A percentile compares a stretch with the other conserved stretches of the same genome.
phyloP scores from a whole-genome alignment of 2,113 vertebrate species.

The Narcine bancroftii region DNA sequence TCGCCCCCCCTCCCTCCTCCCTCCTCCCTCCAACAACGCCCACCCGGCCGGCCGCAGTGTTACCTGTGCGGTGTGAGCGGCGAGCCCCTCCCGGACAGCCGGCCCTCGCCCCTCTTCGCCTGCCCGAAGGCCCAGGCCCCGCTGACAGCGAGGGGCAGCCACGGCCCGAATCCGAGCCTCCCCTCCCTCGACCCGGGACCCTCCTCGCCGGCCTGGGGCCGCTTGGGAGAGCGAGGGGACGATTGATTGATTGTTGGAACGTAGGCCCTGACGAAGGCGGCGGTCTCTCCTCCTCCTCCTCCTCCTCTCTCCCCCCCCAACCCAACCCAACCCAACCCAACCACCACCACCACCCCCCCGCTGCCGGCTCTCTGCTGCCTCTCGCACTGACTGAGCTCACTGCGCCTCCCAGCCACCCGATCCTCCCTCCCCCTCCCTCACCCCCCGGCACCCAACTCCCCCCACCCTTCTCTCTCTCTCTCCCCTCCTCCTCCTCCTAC shows the following conservation, averaged over 20 bases:
- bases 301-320: no score
- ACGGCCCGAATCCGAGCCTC: background rate
- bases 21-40: slow-evolving; percentile 7
- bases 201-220: background rate
- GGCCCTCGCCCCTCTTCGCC: background rate
- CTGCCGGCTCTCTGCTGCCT: background rate
- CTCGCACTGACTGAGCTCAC: background rate
- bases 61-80: background rate
- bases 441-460: background rate
- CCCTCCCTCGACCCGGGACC: background rate
- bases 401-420: background rate
- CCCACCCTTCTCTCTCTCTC: background rate
- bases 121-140: background rate
- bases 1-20: background rate
- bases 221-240: no score
- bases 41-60: background rate
- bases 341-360: background rate
- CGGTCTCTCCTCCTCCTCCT: no score
- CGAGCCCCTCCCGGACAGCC: background rate
- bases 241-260: no score
- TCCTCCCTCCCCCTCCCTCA: background rate
- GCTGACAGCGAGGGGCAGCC: background rate
- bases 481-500: no score
- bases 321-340: background rate
- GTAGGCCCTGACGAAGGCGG: no score